A percentile compares a stretch with the other conserved stretches of the same genome.
Conservation (phyloP, 92 coral and sea anemone species). For the Zoanthus sansibaricus region DNA sequence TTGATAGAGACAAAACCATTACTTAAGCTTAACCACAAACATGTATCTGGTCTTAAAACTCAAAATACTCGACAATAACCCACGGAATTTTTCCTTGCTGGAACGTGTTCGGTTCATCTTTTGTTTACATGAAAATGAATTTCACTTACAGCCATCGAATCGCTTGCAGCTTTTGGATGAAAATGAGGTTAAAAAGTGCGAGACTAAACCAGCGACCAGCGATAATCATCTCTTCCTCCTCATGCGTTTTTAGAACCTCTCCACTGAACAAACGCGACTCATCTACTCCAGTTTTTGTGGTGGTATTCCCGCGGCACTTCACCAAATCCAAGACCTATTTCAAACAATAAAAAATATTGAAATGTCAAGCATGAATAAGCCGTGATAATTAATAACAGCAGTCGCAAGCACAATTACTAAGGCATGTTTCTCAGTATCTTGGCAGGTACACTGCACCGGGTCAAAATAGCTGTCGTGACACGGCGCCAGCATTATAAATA, state of each 20-base stretch:
- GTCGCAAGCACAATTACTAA: conserved; percentile 34
- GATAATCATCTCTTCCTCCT: conserved; percentile 31
- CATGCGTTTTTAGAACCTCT: neutral
- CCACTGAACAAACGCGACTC: conserved; percentile 1
- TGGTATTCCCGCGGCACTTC: conserved; percentile 34
- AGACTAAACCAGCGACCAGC: neutral
- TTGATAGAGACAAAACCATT: conserved; percentile 16
- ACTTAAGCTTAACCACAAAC: neutral
- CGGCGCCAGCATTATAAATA: conserved; percentile 11
- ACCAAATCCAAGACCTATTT: conserved; percentile 37
- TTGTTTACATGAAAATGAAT: neutral
- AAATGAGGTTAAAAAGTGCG: conserved; percentile 3
- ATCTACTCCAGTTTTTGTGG: conserved; percentile 2
- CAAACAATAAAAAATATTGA: conserved; percentile 49
- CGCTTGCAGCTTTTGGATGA: conserved; percentile 60
- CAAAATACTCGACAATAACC: neutral
- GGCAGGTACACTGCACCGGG: conserved; percentile 35
- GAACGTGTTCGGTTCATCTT: conserved; percentile 21
- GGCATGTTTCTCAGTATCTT: conserved; percentile 25
- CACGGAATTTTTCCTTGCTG: neutral
- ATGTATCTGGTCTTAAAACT: neutral
- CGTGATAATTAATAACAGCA: conserved; percentile 73
- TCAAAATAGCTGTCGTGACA: conserved; percentile 7
- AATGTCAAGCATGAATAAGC: conserved; percentile 66
- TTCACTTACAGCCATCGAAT: conserved; percentile 84